phyloP scores from a whole-genome alignment of 2,888 invertebrate species.

The Tinea semifulvella region DNA sequence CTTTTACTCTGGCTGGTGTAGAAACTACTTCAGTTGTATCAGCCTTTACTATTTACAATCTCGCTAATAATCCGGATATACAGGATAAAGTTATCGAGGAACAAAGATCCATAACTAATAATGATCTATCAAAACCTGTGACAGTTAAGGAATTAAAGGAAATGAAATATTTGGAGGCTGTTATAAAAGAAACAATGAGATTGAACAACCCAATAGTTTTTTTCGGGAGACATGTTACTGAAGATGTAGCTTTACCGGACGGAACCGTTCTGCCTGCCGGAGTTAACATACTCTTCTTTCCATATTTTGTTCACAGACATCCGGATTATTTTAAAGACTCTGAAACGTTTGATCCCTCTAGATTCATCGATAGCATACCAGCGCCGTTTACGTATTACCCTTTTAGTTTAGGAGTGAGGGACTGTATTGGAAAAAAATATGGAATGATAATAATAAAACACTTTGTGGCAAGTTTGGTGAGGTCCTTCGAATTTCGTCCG shows the following conservation, averaged over 20 bases:
- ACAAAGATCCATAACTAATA: background rate
- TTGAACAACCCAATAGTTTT: background rate
- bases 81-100: background rate
- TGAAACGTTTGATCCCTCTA: background rate
- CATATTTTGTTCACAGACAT: slow-evolving; percentile 1
- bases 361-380: background rate
- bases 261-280: background rate
- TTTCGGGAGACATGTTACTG: background rate
- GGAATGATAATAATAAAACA: background rate
- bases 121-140: background rate
- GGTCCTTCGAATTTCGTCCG: background rate
- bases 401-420: background rate
- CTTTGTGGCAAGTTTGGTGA: background rate
- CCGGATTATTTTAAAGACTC: background rate
- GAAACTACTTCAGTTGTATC: background rate
- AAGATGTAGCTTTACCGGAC: background rate
- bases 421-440: slow-evolving; percentile 1
- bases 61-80: slow-evolving; percentile 2
- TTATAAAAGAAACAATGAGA: slow-evolving; percentile 7
- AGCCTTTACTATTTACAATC: background rate
- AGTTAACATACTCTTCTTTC: slow-evolving; percentile 3
- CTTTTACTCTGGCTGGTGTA: background rate
- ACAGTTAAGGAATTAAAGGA: background rate
- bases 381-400: background rate
- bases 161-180: background rate